Conservation (phyloP, 2,113 vertebrate species). For the Myotis davidii region DNA sequence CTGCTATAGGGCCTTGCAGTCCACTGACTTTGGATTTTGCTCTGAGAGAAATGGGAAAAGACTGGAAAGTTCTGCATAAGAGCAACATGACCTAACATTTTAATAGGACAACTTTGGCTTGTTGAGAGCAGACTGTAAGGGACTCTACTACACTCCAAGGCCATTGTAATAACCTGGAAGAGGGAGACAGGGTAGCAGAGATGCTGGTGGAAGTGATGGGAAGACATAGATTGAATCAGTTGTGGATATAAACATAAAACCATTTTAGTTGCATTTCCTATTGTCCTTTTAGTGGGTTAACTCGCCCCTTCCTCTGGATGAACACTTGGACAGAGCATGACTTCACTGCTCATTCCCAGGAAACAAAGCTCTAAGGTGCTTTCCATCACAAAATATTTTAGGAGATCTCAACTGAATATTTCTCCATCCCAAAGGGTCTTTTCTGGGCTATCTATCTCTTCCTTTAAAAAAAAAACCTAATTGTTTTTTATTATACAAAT, state of each 20-base stretch:
- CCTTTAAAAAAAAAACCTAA: neutral
- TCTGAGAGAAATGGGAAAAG: neutral
- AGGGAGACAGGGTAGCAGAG: neutral
- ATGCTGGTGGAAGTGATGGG: neutral
- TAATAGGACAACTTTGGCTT: neutral
- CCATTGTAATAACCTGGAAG: neutral
- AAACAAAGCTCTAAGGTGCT: neutral
- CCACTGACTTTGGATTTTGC: neutral
- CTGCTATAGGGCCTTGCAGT: neutral
- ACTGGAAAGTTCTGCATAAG: neutral
- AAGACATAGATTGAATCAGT: accelerated
- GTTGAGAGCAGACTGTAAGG: neutral
- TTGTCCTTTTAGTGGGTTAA: neutral
- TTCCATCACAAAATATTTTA: neutral
- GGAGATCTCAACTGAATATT: neutral
- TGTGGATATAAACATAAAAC: neutral
- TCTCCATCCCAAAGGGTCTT: neutral
- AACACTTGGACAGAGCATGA: neutral
- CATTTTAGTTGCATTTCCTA: neutral
- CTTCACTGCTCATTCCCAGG: neutral
- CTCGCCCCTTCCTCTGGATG: neutral
- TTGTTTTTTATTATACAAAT: neutral
- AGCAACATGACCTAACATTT: too few species aligned
- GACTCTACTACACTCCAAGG: neutral
- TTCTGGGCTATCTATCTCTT: neutral